Conservation (phyloP, 2,888 invertebrate genomes). For the Alentia gelatinosa region DNA sequence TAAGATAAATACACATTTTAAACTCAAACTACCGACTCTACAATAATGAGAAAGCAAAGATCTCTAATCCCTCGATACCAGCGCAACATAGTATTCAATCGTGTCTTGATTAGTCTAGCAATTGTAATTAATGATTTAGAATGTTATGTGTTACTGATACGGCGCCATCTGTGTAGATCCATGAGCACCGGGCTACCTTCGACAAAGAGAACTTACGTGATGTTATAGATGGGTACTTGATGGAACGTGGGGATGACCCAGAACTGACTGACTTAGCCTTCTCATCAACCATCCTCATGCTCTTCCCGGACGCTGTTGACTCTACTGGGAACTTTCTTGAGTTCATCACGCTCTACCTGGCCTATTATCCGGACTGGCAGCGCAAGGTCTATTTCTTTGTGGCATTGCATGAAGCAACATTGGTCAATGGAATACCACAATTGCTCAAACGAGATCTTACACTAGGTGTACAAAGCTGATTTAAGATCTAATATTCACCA, state of each 20-base stretch:
- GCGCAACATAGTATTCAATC: too few relatives aligned
- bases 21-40: background rate
- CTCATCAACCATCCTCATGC: conserved; percentile 1
- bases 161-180: background rate
- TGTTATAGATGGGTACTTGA: conserved; percentile 8
- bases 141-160: too few relatives aligned
- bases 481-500: too few relatives aligned
- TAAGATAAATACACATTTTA: background rate
- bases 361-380: conserved; percentile 23
- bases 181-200: conserved; percentile 5
- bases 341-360: background rate
- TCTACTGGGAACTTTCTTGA: background rate
- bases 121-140: too few relatives aligned
- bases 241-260: background rate
- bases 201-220: background rate
- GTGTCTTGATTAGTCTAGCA: too few relatives aligned
- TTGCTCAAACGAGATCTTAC: too few relatives aligned
- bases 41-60: background rate
- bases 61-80: too few relatives aligned
- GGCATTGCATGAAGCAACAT: too few relatives aligned
- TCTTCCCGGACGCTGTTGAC: conserved; percentile 47
- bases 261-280: conserved; percentile 6
- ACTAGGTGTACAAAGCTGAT: too few relatives aligned
- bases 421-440: too few relatives aligned
- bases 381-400: too few relatives aligned